phyloP scores from a whole-genome alignment of 2,797 vertebrate species.

The Falco naumanni region DNA sequence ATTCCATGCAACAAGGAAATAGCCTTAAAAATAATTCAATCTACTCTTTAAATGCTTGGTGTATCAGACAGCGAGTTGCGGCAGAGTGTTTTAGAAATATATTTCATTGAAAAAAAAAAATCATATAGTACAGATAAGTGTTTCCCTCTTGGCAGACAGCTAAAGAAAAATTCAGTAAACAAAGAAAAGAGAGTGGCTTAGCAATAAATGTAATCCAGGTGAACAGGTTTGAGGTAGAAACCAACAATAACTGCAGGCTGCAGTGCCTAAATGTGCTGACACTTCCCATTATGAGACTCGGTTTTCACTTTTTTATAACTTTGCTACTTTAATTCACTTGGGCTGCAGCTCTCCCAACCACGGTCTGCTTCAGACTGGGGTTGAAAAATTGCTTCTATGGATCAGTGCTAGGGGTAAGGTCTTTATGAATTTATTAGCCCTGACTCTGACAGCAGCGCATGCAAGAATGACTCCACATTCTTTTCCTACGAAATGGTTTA shows the following conservation, averaged over 20 bases:
- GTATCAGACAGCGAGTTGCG: not conserved
- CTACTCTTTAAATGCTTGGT: not conserved
- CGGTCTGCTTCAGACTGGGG: not conserved
- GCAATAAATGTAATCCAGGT: conserved; percentile 38
- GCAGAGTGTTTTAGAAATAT: conserved; percentile 16
- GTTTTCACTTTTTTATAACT: conserved; percentile 49
- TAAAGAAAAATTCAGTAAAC: conserved; percentile 33
- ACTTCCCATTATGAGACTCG: not conserved
- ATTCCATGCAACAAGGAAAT: not conserved
- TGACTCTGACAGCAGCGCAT: not conserved
- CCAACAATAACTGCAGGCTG: conserved; percentile 4
- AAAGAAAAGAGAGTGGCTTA: not conserved
- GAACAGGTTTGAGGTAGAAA: conserved; percentile 19
- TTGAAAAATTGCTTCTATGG: not conserved
- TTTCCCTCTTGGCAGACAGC: conserved; percentile 12
- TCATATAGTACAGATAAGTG: not conserved
- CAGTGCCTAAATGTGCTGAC: conserved; percentile 20
- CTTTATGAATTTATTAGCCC: not conserved
- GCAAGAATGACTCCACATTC: not conserved
- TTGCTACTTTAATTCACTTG: conserved; percentile 23
- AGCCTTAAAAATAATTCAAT: conserved; percentile 4
- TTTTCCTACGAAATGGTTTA: not conserved
- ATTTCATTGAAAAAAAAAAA: conserved; percentile 2
- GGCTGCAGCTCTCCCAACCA: not conserved
- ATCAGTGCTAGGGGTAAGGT: not conserved